These are phyloP conservation scores for Papilio elwesi DNA, from an alignment of 2,888 invertebrate genomes.

Conservation along the genomic window DNA sequence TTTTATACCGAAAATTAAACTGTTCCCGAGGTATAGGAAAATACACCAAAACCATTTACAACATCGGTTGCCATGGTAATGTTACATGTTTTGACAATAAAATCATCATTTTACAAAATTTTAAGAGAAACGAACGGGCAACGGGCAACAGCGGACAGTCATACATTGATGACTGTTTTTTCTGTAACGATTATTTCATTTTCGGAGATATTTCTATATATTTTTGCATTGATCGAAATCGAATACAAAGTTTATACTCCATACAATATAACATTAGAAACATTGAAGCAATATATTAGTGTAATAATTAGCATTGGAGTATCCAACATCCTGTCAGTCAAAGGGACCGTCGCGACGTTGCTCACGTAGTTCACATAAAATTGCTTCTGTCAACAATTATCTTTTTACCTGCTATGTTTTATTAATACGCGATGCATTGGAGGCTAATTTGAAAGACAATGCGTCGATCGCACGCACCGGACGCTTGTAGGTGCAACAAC, in stretches of 20 bases:
- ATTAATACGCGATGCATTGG: slow-evolving; percentile 45
- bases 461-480: slow-evolving; percentile 66
- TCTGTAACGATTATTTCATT: neutral
- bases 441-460: slow-evolving; percentile 62
- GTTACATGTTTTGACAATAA: too few relatives aligned
- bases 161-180: neutral
- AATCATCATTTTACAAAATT: too few relatives aligned
- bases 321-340: slow-evolving; percentile 45
- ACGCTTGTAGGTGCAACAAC: slow-evolving; percentile 63
- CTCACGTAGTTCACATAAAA: slow-evolving; percentile 46
- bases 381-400: slow-evolving; percentile 44
- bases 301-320: slow-evolving; percentile 41
- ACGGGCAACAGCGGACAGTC: too few relatives aligned
- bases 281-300: slow-evolving; percentile 19
- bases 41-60: too few relatives aligned
- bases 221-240: neutral
- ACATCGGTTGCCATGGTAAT: too few relatives aligned
- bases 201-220: neutral
- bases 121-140: too few relatives aligned
- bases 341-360: slow-evolving; percentile 36
- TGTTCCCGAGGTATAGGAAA: too few relatives aligned
- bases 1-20: too few relatives aligned
- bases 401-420: slow-evolving; percentile 43
- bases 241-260: slow-evolving; percentile 18
- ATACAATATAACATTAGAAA: slow-evolving; percentile 11